A percentile compares a stretch with the other conserved stretches of the same genome.
Conservation (phyloP, 1,140 invertebrate species). For the Epicauta chinensis region DNA sequence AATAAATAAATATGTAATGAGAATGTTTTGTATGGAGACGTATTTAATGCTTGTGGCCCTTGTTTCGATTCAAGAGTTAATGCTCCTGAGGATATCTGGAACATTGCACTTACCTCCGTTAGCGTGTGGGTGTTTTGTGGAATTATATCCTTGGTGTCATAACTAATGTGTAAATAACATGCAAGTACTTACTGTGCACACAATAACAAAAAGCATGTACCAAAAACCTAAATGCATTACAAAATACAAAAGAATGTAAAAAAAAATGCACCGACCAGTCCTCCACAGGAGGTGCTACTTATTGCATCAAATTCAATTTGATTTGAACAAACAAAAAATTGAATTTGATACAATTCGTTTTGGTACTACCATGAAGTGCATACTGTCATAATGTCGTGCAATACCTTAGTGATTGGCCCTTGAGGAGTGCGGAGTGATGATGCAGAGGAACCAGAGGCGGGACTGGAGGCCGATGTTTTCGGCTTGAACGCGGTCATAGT, state of each 20-base stretch:
- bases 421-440: conserved; percentile 59
- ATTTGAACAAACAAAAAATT: too few relatives aligned
- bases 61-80: too few relatives aligned
- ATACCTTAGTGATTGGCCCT: conserved; percentile 91
- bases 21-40: too few relatives aligned
- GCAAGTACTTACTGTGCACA: conserved; percentile 1
- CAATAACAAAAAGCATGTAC: neutral
- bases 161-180: neutral
- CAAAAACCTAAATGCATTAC: conserved; percentile 1
- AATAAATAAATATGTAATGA: too few relatives aligned
- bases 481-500: conserved; percentile 94
- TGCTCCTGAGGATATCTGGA: too few relatives aligned
- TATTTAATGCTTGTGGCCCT: too few relatives aligned
- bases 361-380: neutral
- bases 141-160: too few relatives aligned
- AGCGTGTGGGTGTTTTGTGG: too few relatives aligned
- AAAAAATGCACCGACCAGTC: neutral
- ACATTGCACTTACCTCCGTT: too few relatives aligned
- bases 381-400: conserved; percentile 16
- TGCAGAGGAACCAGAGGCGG: conserved; percentile 57
- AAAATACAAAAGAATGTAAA: neutral
- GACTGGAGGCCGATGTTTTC: conserved; percentile 76
- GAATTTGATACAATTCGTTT: neutral
- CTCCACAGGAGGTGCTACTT: too few relatives aligned
- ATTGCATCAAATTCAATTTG: too few relatives aligned